These are phyloP conservation scores for Sardinella longiceps DNA, from an alignment of 2,797 vertebrate species.

Conservation along the genomic window DNA sequence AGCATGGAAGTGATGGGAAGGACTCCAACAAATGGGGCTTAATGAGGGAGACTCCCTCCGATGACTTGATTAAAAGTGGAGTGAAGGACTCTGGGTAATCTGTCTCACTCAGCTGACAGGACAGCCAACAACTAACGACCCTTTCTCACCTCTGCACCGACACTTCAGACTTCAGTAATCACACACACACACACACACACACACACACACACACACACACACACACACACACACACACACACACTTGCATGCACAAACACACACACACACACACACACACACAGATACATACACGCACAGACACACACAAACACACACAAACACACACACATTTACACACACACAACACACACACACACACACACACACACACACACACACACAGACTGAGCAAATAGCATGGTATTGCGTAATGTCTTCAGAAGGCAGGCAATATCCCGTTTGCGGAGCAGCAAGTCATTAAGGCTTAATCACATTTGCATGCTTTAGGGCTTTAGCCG, in stretches of 20 bases:
- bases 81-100: slow-evolving; percentile 44
- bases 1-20: slow-evolving; percentile 51
- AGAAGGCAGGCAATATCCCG: background rate
- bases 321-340: slow-evolving; percentile 14
- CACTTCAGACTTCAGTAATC: background rate
- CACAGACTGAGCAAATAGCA: background rate
- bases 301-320: slow-evolving; percentile 19
- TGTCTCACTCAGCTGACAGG: slow-evolving; percentile 43
- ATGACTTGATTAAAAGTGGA: slow-evolving; percentile 52
- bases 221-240: slow-evolving; percentile 25
- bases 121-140: slow-evolving; percentile 38
- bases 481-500: background rate
- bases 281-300: background rate
- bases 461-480: slow-evolving; percentile 11
- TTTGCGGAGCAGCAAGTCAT: background rate
- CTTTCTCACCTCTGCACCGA: slow-evolving; percentile 31
- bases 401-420: background rate
- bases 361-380: slow-evolving; percentile 28
- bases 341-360: slow-evolving; percentile 33
- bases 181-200: background rate
- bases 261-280: slow-evolving; percentile 18
- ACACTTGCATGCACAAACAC: slow-evolving; percentile 29
- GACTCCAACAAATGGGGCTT: slow-evolving; percentile 49
- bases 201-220: slow-evolving; percentile 10
- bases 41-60: slow-evolving; percentile 45